Base-by-base conservation (phyloP, 2,888 invertebrate species). In the Ellobium chinense region DNA sequence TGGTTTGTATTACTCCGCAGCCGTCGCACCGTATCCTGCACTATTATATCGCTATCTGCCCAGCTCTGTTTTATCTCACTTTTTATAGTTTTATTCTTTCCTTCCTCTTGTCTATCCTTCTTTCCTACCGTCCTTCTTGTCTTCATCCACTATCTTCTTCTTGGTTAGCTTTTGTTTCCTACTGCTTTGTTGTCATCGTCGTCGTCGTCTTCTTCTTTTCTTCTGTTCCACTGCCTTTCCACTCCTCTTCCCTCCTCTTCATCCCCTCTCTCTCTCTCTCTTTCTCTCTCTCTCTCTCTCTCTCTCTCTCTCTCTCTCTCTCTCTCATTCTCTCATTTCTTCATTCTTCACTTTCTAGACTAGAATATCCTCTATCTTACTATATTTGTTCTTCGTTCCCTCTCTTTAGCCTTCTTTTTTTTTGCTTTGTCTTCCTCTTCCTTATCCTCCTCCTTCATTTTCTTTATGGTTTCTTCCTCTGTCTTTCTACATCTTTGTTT, bases 201-300 rank as follows among this genome's bases (percentile, higher is more conserved):
- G 29, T 37, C 54, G 3, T 29, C 70, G 24, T 37, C 29, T 63
- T 65, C 39, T 29, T 39, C 27, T 37, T 63, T 14, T 31, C 63
- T 75, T n/a, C n/a, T n/a, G n/a, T n/a, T n/a, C 34, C 63, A 39
- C 63, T 29, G 9, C 24, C 63, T 63, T 27, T 62, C 36, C 34
- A 62, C 60, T 60, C n/a, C 66, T 66, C 63, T 63, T 37, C 54
- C 66, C 66, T 66, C 31, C 56, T 76, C 65, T 66, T 27, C n/a
- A 21, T 66, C 66, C 36, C 24, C 62, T 46, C 65, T 46, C 66
- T 31, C 66, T 65, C 36, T 54, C 76, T 54, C 66, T 31, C 62
- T 37, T 46, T 66, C 24, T 76, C 36, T 37, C 46, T 65, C 65
- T 76, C 54, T 65, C 18, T 65, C 76, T 66, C 65, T 21, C 56